phyloP scores from a whole-genome alignment of 2,113 vertebrate species.

The Phylloscopus trochilus region DNA sequence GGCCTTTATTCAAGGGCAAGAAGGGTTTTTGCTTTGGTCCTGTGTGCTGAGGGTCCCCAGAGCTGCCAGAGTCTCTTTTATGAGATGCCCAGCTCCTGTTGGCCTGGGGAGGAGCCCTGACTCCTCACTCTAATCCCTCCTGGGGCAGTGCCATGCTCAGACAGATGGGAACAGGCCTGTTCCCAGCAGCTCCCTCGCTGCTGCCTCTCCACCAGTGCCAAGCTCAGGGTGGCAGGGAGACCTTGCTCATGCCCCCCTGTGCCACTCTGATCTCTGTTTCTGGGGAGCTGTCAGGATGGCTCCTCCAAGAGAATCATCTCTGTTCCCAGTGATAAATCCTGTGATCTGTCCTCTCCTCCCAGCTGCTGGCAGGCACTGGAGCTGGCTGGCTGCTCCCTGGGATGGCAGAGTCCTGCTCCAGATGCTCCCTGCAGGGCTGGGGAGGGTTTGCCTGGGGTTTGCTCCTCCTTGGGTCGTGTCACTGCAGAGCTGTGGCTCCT shows the following conservation, averaged over 20 bases:
- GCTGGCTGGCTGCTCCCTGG: not conserved
- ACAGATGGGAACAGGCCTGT: not conserved
- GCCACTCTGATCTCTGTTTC: not conserved
- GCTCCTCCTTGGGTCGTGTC: not conserved
- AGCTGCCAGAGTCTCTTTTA: not conserved
- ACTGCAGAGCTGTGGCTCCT: not conserved
- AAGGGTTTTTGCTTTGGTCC: not conserved
- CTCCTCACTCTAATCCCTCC: not conserved
- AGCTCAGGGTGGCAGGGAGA: not conserved
- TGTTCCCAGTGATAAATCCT: not conserved
- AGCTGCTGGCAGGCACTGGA: not conserved
- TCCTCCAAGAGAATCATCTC: not conserved
- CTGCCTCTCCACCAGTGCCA: not conserved
- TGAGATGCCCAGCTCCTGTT: not conserved
- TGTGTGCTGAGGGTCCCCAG: not conserved
- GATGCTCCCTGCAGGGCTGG: fast-evolving
- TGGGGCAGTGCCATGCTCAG: not conserved
- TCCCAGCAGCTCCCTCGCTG: not conserved
- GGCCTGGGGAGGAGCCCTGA: not conserved
- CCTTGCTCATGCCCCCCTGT: fast-evolving
- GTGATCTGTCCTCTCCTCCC: not conserved
- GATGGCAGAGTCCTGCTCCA: not conserved
- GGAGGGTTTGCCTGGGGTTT: not conserved
- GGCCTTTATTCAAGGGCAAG: not conserved
- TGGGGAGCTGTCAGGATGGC: not conserved